A percentile compares a stretch with the other conserved stretches of the same genome.
These are phyloP conservation scores for Colistium nudipinnis DNA, from an alignment of 2,113 vertebrate species.

Conservation along the genomic window DNA sequence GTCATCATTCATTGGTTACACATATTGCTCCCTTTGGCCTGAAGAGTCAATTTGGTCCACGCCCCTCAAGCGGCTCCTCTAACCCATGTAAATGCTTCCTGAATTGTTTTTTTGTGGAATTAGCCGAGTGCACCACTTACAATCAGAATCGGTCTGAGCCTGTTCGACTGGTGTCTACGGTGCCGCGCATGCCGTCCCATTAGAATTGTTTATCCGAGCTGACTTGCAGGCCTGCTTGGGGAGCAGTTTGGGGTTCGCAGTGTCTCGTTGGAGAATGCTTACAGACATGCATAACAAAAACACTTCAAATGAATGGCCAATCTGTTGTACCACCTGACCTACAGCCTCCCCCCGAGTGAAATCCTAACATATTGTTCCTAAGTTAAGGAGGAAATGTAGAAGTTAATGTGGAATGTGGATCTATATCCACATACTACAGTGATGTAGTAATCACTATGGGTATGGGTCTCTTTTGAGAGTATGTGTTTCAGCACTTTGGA, in stretches of 20 bases:
- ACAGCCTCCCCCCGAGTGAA: background rate
- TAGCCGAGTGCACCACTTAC: background rate
- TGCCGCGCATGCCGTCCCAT: background rate
- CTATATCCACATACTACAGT: too few species aligned
- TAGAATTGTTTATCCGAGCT: background rate
- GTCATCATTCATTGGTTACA: background rate
- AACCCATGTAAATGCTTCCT: conserved; percentile 3
- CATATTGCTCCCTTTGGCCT: background rate
- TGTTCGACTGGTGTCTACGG: background rate
- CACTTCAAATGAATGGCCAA: background rate
- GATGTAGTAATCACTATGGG: too few species aligned
- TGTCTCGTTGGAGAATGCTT: background rate
- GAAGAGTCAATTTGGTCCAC: background rate
- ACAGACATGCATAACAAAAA: too few species aligned
- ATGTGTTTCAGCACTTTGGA: background rate
- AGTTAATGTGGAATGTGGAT: background rate
- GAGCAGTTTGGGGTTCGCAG: background rate
- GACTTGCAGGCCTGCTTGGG: background rate
- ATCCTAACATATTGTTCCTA: background rate
- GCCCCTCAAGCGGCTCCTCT: background rate
- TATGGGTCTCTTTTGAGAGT: background rate
- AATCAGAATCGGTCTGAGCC: background rate
- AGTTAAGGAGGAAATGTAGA: background rate
- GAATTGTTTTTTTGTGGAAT: conserved; percentile 4
- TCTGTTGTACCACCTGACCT: background rate